Percentiles rank a stretch among this genome's conserved stretches.
These are phyloP conservation scores for Bursaphelenchus okinawaensis DNA, from an alignment of 2,888 invertebrate genomes.

Conservation along the genomic window DNA sequence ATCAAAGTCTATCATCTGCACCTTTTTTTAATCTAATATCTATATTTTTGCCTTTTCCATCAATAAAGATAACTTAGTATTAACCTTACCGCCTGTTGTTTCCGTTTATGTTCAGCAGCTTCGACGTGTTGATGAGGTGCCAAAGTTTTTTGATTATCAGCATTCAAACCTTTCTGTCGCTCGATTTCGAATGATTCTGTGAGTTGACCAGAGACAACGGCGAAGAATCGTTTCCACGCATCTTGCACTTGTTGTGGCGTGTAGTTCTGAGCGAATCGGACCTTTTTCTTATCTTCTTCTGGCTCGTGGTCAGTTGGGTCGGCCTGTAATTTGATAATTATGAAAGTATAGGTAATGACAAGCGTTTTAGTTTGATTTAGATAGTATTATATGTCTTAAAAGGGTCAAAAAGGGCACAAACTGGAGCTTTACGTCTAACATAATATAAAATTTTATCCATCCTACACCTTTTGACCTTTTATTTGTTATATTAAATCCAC, in stretches of 20 bases:
- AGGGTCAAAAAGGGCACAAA: slow-evolving; percentile 1
- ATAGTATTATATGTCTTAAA: not conserved
- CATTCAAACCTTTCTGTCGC: slow-evolving; percentile 42
- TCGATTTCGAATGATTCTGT: slow-evolving; percentile 55
- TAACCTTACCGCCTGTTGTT: slow-evolving; percentile 13
- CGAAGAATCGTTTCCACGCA: slow-evolving; percentile 51
- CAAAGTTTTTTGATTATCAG: slow-evolving; percentile 48
- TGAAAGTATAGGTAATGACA: not conserved
- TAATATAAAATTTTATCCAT: too few species aligned
- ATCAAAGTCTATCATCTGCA: not conserved
- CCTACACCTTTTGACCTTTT: too few species aligned
- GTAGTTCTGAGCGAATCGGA: slow-evolving; percentile 51
- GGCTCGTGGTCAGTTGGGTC: slow-evolving; percentile 19
- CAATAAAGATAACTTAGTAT: slow-evolving; percentile 11
- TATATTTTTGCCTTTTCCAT: not conserved
- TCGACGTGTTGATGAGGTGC: slow-evolving; percentile 56
- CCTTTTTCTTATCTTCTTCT: slow-evolving; percentile 40
- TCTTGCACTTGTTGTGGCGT: slow-evolving; percentile 37
- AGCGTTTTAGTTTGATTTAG: not conserved
- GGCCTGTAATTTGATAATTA: slow-evolving; percentile 20
- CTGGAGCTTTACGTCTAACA: not conserved
- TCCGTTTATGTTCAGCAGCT: slow-evolving; percentile 39
- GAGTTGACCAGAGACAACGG: slow-evolving; percentile 41
- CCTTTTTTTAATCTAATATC: not conserved
- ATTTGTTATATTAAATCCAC: too few species aligned